Evolutionary conservation across 2,888 invertebrate genomes (phyloP), one percentile per base, ranked within the genome.

Genomic region (Aporophyla nigra): DNA sequence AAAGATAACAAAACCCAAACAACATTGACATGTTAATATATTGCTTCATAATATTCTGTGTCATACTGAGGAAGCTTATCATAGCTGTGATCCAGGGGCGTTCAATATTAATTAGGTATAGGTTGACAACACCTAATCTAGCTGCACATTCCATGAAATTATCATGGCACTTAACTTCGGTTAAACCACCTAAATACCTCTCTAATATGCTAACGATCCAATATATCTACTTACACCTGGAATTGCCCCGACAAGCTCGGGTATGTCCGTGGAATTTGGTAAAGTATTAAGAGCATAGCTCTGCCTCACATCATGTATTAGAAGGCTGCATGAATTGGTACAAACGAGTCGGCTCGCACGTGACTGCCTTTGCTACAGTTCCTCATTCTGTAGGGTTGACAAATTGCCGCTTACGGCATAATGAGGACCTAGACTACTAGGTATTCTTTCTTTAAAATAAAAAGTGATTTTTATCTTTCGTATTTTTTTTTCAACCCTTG

Each of bases 271-370:
- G 85, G 83, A 85, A 83, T 83, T 81, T 43, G 68, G 76, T 81
- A 73, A 76, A 76, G 77, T 85, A 77, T 82, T 76, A 73, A 69
- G 76, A 69, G 72, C 59, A 59, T 62, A 74, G 61, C 66, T 74
- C 75, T 74, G 72, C 66, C 59, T 76, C 72, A 74, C 78, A 74
- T 77, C 77, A 73, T 80, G 82, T 73, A 80, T 82, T 82, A 75
- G 79, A 78, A 83, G 85, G 69, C 76, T 85, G 79, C 87, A 86
- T 91, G 91, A 92, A 90, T 92, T 88, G 92, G 89, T 88, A 89
- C 90, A 91, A 93, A 90, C 87, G 89, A 91, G 89, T 87, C 85
- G 78, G 78, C 74, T 82, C 74, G 88, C 86, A 92, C 92, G 92
- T 93, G 92, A 92, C 89, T 76, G 90, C 72, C 74, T 90, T 83